A percentile compares a stretch with the other conserved stretches of the same genome.
Conservation (phyloP, 2,113 vertebrate genomes). For the Nibea coibor region DNA sequence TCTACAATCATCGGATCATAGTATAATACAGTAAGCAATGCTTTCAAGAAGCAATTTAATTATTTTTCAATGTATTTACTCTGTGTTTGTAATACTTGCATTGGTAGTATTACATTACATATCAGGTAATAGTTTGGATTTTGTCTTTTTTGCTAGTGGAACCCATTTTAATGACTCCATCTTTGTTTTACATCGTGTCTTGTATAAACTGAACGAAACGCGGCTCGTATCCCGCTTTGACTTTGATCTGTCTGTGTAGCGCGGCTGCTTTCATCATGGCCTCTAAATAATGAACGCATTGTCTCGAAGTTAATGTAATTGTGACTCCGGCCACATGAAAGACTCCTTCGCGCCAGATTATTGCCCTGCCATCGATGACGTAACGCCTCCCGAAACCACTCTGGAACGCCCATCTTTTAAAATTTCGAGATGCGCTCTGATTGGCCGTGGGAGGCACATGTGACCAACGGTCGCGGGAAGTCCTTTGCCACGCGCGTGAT, state of each 20-base stretch:
- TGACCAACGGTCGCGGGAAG: slow-evolving; percentile 98
- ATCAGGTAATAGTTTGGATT: background rate
- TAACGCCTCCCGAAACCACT: background rate
- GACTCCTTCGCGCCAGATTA: slow-evolving; percentile 87
- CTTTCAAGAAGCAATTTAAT: background rate
- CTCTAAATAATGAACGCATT: slow-evolving; percentile 9
- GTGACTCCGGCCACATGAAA: slow-evolving; percentile 8
- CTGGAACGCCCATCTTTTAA: slow-evolving; percentile 87
- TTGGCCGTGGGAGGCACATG: slow-evolving; percentile 83
- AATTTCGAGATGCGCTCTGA: slow-evolving; percentile 73
- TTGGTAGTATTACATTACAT: background rate
- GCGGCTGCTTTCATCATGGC: slow-evolving; percentile 4
- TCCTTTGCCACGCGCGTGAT: slow-evolving; percentile 80
- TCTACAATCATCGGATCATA: too few species aligned
- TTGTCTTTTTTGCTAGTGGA: background rate
- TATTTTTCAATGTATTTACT: background rate
- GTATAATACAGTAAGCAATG: too few species aligned
- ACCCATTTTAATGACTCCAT: background rate
- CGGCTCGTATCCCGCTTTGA: background rate
- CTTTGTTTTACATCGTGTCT: background rate
- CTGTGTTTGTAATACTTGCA: background rate
- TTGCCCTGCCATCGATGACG: slow-evolving; percentile 58
- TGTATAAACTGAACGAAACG: background rate
- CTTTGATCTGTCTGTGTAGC: background rate
- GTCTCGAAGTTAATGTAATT: slow-evolving; percentile 10